Base-by-base conservation (phyloP, 1,140 invertebrate species). In the Acromyrmex echinatior region DNA sequence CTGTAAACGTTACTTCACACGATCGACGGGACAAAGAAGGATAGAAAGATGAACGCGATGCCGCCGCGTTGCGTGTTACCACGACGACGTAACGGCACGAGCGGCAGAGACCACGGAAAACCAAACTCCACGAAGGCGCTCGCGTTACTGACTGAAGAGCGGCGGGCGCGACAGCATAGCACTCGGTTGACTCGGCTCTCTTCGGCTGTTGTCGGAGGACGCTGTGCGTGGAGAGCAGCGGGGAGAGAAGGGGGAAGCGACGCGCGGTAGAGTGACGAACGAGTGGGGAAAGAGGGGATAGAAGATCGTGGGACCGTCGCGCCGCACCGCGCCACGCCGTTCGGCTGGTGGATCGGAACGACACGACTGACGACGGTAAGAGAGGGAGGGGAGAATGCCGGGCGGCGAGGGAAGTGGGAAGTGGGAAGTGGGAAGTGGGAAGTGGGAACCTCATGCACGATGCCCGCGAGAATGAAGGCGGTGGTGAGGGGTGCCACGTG, bases 91-190 rank as follows among this genome's bases (percentile, higher is more conserved):
- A 4, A 14, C 53, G 66, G 18, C 56, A 53, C 76, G 31, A 58
- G 66, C 45, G 56, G 58, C 70, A 31, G 18, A 62, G 56, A 88
- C 60, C 0, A 10, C 14, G 39, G 1, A 16, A 16, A 28, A 62
- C 88, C 90, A 70, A 90, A 91, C 93, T 92, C 86, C 58, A 91
- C 91, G 92, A 88, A 91, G 91, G 92, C 94, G 92, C 89, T 93
- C 92, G 91, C 94, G 92, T 93, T 94, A 95, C 92, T 94, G 39
- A 45, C 39, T 45, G 93, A 93, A 91, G 93, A 92, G 80, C 88
- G 85, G 91, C 88, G 87, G 86, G 86, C 86, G 88, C 92, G 82
- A 91, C 66, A 39, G n/a, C 92, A 93, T 88, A 92, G 92, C 84
- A 31, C 65, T 91, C 91, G 92, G 51, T 87, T 87, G 81, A 31